A percentile compares a stretch with the other conserved stretches of the same genome.
Conservation (phyloP, 2,888 invertebrate species). For the Microdon myrmicae region DNA sequence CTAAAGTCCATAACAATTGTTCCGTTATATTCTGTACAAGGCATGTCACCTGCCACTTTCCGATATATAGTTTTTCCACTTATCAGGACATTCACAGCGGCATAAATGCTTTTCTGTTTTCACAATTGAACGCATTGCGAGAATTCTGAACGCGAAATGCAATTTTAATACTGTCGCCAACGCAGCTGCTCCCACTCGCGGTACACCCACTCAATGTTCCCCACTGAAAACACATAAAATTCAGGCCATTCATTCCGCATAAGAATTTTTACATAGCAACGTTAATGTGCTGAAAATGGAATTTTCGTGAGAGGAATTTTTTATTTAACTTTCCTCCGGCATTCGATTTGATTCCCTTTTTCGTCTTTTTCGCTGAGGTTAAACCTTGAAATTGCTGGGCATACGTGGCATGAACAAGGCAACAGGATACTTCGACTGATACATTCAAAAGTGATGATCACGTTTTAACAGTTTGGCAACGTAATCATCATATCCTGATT, state of each 20-base stretch:
- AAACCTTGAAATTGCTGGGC: neutral
- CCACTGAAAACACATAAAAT: constrained; percentile 13
- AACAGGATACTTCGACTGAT: neutral
- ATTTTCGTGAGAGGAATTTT: constrained; percentile 44
- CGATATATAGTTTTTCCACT: too few relatives aligned
- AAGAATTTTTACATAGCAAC: constrained; percentile 6
- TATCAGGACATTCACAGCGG: too few relatives aligned
- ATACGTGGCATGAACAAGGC: neutral
- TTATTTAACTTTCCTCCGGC: constrained; percentile 45
- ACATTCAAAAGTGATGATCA: constrained; percentile 37
- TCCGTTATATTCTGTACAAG: too few relatives aligned
- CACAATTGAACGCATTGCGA: constrained; percentile 20
- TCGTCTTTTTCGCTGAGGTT: neutral
- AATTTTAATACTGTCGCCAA: constrained; percentile 39
- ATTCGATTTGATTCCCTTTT: constrained; percentile 10
- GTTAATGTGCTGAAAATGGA: constrained; percentile 49
- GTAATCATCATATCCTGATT: constrained; percentile 46
- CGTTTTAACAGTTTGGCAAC: constrained; percentile 36
- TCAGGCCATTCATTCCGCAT: constrained; percentile 1
- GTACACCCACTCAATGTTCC: neutral
- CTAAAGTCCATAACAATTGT: too few relatives aligned
- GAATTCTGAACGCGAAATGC: constrained; percentile 40
- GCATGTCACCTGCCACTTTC: too few relatives aligned
- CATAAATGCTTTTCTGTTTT: constrained; percentile 30
- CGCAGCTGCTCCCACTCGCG: constrained; percentile 7